Base-by-base conservation (phyloP, 2,888 invertebrate species). In the Tineola bisselliella region DNA sequence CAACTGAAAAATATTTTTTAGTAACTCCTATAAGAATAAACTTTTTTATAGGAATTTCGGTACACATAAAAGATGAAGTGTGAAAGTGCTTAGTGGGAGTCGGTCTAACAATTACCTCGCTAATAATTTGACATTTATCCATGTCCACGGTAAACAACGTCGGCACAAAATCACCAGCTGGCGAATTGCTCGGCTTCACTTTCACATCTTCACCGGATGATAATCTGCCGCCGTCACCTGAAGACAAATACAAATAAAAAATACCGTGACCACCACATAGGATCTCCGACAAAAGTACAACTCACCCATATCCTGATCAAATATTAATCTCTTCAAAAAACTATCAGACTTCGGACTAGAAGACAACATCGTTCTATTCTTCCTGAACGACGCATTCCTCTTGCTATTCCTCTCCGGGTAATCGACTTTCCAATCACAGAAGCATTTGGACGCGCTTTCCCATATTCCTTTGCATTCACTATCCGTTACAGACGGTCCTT, bases 371-470 rank as follows among this genome's bases (percentile, higher is more conserved):
- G 89, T 84, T 63, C 89, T 79, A 62, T 81, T 88, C 67, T 89
- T 84, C 64, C 89, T 88, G 57, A 88, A 82, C 63, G 87, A 88
- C 0, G 87, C 82, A 62, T 83, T 87, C 68, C 84, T 88, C 67
- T 87, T 84, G 54, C 80, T 82, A 44, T 83, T 89, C 66, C 88
- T 78, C 69, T 88, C 73, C 67, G 88, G 80, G 66, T 80, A 66
- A 66, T 89, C 80, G 62, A 88, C 72, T 70, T 89, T 89, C 89
- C 91, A 92, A 8, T 88, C 84, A 69, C 93, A 93, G n/a, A 81
- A 68, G 66, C 93, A 93, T 33, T 88, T 86, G 0, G 80, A 74
- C 17, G 90, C 81, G 8, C 71, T 78, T 18, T 81, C 76, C 93
- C 92, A 93, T 6, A 88, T 79, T 60, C 81, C 82, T 0, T 82